Conservation (phyloP, 1,140 invertebrate species). For the Temnothorax curvispinosus region DNA sequence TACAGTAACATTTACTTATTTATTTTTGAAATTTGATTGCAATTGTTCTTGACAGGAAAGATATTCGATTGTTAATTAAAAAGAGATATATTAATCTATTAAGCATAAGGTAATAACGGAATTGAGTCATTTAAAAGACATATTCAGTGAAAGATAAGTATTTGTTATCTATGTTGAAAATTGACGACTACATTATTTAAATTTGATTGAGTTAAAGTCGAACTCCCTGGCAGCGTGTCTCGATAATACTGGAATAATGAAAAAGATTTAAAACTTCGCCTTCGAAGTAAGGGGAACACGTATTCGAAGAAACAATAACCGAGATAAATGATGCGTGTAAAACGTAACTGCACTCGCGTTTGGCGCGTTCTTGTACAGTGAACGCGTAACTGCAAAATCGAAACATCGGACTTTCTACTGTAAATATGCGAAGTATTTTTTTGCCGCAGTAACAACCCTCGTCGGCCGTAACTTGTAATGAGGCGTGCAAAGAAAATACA, state of each 20-base stretch:
- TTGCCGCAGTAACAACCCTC: neutral
- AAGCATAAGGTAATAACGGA: neutral
- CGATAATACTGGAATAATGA: neutral
- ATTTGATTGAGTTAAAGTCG: neutral
- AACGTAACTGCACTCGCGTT: conserved; percentile 23
- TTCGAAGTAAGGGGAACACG: neutral
- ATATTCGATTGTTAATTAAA: neutral
- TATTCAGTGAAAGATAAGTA: neutral
- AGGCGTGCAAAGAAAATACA: neutral
- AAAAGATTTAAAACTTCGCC: neutral
- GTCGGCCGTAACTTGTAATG: neutral
- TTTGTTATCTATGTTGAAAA: neutral
- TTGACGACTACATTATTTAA: neutral
- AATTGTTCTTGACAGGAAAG: neutral
- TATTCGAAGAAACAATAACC: conserved; percentile 17
- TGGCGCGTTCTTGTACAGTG: neutral
- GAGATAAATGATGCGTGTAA: conserved; percentile 25
- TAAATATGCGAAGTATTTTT: neutral
- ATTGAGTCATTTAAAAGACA: neutral
- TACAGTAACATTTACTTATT: neutral
- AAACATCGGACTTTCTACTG: neutral
- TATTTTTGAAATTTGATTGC: neutral
- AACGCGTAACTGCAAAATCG: conserved; percentile 31
- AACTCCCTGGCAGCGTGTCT: too few relatives aligned
- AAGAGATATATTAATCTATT: neutral